Evolutionary conservation across 2,888 invertebrate species (phyloP), one percentile per base, ranked within the genome.

Genomic region (Hirtodrosophila histrioides): DNA sequence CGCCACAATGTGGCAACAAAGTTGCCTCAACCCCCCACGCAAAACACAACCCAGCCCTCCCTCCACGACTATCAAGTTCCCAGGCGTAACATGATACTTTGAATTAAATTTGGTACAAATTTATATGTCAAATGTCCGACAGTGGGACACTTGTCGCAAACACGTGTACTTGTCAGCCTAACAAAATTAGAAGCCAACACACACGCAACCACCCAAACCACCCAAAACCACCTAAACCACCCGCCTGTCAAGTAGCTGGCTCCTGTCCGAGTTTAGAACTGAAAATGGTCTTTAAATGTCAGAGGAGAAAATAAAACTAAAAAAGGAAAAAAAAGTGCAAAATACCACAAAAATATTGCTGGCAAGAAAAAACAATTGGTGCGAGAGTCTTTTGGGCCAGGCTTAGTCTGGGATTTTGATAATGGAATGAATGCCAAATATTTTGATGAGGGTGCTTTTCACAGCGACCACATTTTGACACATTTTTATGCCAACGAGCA

Each of bases 361-460:
- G 41, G 6, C 11, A 50, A 49, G 41, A 27, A 45, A 54, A 46
- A 70, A 58, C 51, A 48, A 61, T 66, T 62, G 65, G 36, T 50
- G 31, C 48, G 50, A 37, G 50, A 37, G 41, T 61, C 41, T 58
- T 31, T 49, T 44, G 53, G 53, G 46, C 62, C 65, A 44, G 74
- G 79, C 78, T 76, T 74, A 89, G 83, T 73, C 82, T 78, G 79
- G 79, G 77, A 82, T 82, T 88, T 71, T 73, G 78, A 82, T 89
- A 83, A 89, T 89, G 88, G 89, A 87, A 89, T 87, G 86, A 88
- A 83, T 89, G 89, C 89, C 89, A 89, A 87, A 89, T 76, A 53
- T 70, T 84, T 88, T 87, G 88, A 87, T 78, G 85, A 88, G 87
- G 87, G 87, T 87, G 83, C 53, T 45, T 35, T 56, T 63, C 66